These are phyloP conservation scores for Xiphydria camelus DNA, from an alignment of 2,888 invertebrate genomes.

Conservation along the genomic window DNA sequence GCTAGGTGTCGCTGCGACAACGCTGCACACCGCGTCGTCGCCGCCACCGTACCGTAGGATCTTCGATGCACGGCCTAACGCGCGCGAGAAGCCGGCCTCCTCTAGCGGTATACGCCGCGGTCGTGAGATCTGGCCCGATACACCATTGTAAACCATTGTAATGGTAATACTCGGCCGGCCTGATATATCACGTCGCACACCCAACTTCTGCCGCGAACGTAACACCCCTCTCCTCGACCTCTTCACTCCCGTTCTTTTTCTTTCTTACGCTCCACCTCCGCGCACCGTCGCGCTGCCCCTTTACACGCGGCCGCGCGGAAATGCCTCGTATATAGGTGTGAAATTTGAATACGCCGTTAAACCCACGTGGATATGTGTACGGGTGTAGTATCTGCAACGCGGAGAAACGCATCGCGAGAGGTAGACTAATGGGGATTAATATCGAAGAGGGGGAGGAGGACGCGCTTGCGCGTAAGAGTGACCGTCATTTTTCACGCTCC, in stretches of 20 bases:
- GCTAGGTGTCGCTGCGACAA: constrained; percentile 43
- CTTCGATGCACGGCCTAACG: too few species aligned
- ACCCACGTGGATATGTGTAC: constrained; percentile 9
- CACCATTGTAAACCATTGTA: constrained; percentile 49
- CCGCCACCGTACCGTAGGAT: constrained; percentile 6
- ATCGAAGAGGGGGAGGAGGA: constrained; percentile 12
- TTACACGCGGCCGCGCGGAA: too few species aligned
- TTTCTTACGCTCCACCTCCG: too few species aligned
- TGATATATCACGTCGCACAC: constrained; percentile 30
- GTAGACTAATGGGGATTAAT: constrained; percentile 19
- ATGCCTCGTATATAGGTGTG: too few species aligned
- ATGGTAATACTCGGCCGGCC: constrained; percentile 44
- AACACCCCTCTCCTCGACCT: neutral
- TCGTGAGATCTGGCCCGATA: constrained; percentile 44
- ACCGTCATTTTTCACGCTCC: constrained; percentile 15
- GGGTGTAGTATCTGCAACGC: constrained; percentile 2
- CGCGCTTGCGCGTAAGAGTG: constrained; percentile 15
- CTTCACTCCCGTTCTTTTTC: too few species aligned
- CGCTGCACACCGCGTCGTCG: constrained; percentile 15
- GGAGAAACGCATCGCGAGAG: constrained; percentile 3
- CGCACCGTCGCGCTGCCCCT: too few species aligned
- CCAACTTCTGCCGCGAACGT: constrained; percentile 16
- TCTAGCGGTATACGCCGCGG: constrained; percentile 13
- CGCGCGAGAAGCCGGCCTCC: too few species aligned
- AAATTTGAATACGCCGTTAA: too few species aligned